Percentiles rank a stretch among this genome's conserved stretches.
Evolutionary conservation across 2,888 invertebrate species (phyloP).

Genomic region (Eupithecia subumbrata): DNA sequence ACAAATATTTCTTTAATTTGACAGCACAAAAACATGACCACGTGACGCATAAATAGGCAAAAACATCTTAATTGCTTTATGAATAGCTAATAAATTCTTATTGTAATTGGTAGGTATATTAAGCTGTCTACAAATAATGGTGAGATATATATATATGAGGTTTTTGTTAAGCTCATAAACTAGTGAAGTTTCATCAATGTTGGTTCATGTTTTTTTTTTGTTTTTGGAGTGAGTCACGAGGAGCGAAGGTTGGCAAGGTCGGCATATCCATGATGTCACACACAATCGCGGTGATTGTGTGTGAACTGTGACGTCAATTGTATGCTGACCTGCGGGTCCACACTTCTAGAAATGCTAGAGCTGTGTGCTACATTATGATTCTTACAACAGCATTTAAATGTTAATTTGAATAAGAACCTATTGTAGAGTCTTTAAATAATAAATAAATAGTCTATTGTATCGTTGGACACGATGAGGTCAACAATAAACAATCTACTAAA

Average conservation of each 20-base stretch:
- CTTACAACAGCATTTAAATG: not conserved
- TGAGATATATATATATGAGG: not conserved
- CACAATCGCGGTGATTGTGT: constrained; percentile 12
- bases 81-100: constrained; percentile 6
- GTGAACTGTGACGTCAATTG: constrained; percentile 17
- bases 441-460: not conserved
- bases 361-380: too few relatives aligned
- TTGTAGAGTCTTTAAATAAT: not conserved
- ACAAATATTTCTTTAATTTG: not conserved
- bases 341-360: not conserved
- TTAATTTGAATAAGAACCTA: not conserved
- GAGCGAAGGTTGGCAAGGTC: constrained; percentile 24
- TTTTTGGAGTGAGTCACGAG: constrained; percentile 18
- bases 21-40: not conserved
- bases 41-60: constrained; percentile 10
- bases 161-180: constrained; percentile 10
- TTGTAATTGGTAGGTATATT: not conserved
- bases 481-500: too few relatives aligned
- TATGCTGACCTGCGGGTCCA: constrained; percentile 6
- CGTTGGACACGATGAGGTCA: not conserved
- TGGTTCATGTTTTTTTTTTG: constrained; percentile 17
- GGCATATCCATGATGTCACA: constrained; percentile 19
- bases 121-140: not conserved
- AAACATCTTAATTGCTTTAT: constrained; percentile 12
- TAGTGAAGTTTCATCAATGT: constrained; percentile 12